Evolutionary conservation across 1,140 invertebrate genomes (phyloP), one percentile per base, ranked within the genome.

Genomic region (Anastrepha ludens): DNA sequence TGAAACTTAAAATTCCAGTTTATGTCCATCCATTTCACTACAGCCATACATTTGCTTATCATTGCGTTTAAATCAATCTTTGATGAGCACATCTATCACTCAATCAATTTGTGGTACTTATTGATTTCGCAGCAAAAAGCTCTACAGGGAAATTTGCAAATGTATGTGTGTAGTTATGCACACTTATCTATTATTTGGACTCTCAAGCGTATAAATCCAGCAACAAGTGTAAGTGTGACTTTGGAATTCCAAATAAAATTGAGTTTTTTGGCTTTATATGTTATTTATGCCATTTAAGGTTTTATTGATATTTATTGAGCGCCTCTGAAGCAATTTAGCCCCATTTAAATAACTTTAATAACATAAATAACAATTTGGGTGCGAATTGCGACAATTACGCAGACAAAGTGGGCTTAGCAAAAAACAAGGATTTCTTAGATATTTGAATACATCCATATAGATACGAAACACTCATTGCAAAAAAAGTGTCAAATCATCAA

Each of bases 281-380:
- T 47, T 47, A 74, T 17, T 47, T 47, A 39, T n/a, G 67, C 41
- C 39, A 47, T 74, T 74, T 47, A 17, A 74, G 44, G 41, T 74
- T 74, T 74, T 47, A 74, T 74, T 74, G 67, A 74, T 74, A 74
- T 74, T 74, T 74, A 74, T 74, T 74, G 50, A 8, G 50, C 50
- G 50, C 6, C 50, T 55, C 11, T 55, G 67, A n/a, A 13, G 39
- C 3, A 47, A 44, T 74, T 74, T 55, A 55, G 11, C 11, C 6
- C 6, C 50, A 55, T 55, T 74, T 47, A 15, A 44, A 47, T 15
- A 74, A 62, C 9, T 62, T 62, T 62, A 17, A 44, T 8, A 55
- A 11, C 50, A 55, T 47, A 47, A 67, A 74, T n/a, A 8, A 39
- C 11, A 44, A 47, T 74, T 67, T 74, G 15, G 13, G 0, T 2